Base-by-base conservation (phyloP, 2,888 invertebrate species). In the Hydropsyche betteni region DNA sequence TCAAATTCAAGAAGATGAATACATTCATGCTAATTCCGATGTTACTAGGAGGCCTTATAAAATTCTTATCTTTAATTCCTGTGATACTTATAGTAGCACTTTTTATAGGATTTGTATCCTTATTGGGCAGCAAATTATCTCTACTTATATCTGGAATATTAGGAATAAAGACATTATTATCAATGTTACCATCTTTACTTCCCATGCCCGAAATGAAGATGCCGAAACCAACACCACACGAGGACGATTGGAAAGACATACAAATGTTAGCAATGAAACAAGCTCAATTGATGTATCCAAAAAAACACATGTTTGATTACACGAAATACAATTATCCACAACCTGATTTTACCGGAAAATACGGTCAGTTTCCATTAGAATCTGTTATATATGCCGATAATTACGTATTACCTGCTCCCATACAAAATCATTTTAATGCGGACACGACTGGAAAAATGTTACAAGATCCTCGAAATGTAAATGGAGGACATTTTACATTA, bases 61-160 rank as follows among this genome's bases (percentile, higher is more conserved):
- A 84, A 78, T 80, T 83, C 24, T 75, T 81, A 36, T 80, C 82
- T 12, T 71, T 83, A 0, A 79, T 83, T 38, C 84, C 83, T 5
- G 64, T 83, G 6, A 80, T 83, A n/a, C 77, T 84, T n/a, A 80
- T 81, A 4, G 82, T 83, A 74, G 80, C 84, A 14, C 81, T 81
- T 0, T 75, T 84, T 0, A 77, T 83, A 2, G 82, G 82, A 24
- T 75, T 81, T n/a, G 80, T 82, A 79, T 82, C 83, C 44, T 80
- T 84, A 36, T 71, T 83, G 6, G 79, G 82, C 10, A 81, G 83
- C 68, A 84, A 83, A 69, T 53, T 83, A 5, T 82, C 83, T 50
- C 80, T 83, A 0, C 38, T 83, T 12, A 78, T 83, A 38, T 81
- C 83, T 0, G 77, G 79, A 16, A 44, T 82, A 5, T 75, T 82